Evolutionary conservation across 2,113 vertebrate species (phyloP).

Genomic region (Heterochromis multidens): DNA sequence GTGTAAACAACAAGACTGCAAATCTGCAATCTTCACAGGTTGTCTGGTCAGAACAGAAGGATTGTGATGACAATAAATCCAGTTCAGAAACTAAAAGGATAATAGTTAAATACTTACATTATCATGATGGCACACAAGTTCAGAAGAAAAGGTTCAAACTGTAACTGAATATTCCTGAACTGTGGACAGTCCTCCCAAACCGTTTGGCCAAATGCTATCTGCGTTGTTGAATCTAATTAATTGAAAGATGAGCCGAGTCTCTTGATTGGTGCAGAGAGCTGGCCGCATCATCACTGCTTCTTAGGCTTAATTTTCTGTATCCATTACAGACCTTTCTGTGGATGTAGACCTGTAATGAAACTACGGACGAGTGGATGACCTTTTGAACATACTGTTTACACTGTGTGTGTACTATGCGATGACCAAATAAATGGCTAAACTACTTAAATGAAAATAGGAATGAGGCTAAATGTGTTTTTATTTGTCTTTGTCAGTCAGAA

Average conservation of each 20-base stretch:
- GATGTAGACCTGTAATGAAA: not conserved
- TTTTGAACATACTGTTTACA: not conserved
- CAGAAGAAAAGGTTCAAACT: not conserved
- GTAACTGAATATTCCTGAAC: not conserved
- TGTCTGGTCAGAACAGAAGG: too few species aligned
- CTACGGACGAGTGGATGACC: not conserved
- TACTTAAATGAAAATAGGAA: not conserved
- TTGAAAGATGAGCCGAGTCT: not conserved
- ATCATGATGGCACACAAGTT: too few species aligned
- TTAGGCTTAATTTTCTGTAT: not conserved
- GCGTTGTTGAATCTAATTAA: too few species aligned
- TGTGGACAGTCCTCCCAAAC: not conserved
- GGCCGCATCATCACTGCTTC: not conserved
- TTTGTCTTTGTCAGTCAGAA: constrained; percentile 77
- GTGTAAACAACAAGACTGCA: too few species aligned
- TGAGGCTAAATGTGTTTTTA: not conserved
- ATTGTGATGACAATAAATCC: too few species aligned
- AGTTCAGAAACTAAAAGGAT: too few species aligned
- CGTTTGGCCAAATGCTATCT: too few species aligned
- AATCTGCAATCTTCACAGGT: too few species aligned
- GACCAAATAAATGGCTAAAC: not conserved
- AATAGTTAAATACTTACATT: too few species aligned
- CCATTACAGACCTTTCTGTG: not conserved
- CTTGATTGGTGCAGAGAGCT: not conserved
- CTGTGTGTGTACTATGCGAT: not conserved